Evolutionary conservation across 2,113 vertebrate genomes (phyloP).

Genomic region (Mirounga angustirostris): DNA sequence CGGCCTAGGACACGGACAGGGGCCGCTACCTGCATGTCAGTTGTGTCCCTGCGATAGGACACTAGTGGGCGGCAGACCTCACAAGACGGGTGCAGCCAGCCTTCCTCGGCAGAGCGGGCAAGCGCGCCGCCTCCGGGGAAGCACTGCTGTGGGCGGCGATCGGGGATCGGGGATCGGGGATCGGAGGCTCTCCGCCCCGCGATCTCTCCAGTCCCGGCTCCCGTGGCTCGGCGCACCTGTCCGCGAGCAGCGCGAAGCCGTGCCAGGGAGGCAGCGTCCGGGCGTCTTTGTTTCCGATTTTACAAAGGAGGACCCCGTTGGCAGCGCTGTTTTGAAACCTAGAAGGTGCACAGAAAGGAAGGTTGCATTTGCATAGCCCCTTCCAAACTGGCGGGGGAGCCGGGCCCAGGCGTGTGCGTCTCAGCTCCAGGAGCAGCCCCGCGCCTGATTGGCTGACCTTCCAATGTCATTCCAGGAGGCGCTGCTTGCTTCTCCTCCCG

Average conservation of each 20-base stretch:
- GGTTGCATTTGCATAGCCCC: neutral
- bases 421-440: neutral
- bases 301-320: neutral
- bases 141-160: neutral
- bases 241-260: neutral
- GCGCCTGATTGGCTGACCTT: constrained; percentile 81
- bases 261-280: neutral
- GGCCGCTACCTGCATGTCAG: constrained; percentile 34
- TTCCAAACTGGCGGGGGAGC: neutral
- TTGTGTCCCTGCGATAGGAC: constrained; percentile 76
- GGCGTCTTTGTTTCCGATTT: neutral
- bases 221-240: neutral
- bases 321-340: neutral
- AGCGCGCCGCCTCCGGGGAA: neutral
- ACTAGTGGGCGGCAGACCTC: constrained; percentile 91
- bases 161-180: fast-evolving
- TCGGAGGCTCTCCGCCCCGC: neutral
- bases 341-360: neutral
- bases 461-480: constrained; percentile 77
- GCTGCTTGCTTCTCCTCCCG: neutral
- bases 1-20: constrained; percentile 1
- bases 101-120: neutral
- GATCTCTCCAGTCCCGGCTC: neutral
- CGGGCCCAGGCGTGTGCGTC: neutral
- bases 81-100: constrained; percentile 33